Base-by-base conservation (phyloP, 2,113 vertebrate genomes). In the Gasterosteus aculeatus region DNA sequence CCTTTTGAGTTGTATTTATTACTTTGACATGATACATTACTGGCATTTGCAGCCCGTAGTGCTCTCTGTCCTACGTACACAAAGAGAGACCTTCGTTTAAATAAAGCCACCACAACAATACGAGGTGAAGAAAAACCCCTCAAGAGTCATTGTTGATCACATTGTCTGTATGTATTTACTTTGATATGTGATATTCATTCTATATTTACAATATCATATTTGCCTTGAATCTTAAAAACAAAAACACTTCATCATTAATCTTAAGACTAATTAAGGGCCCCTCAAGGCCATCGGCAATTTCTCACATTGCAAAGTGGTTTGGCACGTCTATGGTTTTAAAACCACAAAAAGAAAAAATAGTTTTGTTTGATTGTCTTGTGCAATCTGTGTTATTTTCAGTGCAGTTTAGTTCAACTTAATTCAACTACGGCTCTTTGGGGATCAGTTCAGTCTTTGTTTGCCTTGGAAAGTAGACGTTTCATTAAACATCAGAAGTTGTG, bases 391-490 rank as follows among this genome's bases (percentile, higher is more conserved):
- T 58, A n/a, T 65, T 29, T 33, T 38, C 26, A 12, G n/a, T 76
- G 56, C 26, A 51, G 26, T 76, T 54, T 26, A 58, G 19, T 44
- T 82, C 56, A 68, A 53, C 10, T 77, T 19, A 61, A 15, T 57
- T 75, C 26, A 72, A 80, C 70, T 61, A 22, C 39, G 44, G 9
- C 1, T 78, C 39, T 19, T 67, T 66, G 53, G 26, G 75, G 41
- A 56, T 78, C 33, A 71, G 18, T 53, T 71, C 33, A 42, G 69
- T 44, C 31, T 77, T 59, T 77, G 19, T 58, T 75, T 80, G 46
- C 18, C 18, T 73, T 42, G 22, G 61, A 78, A 77, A 87, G 67
- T 51, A 41, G 64, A 80, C 53, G 35, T 82, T 84, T 80, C 12
- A 58, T 58, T 75, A 56, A 77, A 78, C 59, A 46, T 76, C 74